Evolutionary conservation across 1,140 invertebrate genomes (phyloP).

Genomic region (Saxidomus purpurata): DNA sequence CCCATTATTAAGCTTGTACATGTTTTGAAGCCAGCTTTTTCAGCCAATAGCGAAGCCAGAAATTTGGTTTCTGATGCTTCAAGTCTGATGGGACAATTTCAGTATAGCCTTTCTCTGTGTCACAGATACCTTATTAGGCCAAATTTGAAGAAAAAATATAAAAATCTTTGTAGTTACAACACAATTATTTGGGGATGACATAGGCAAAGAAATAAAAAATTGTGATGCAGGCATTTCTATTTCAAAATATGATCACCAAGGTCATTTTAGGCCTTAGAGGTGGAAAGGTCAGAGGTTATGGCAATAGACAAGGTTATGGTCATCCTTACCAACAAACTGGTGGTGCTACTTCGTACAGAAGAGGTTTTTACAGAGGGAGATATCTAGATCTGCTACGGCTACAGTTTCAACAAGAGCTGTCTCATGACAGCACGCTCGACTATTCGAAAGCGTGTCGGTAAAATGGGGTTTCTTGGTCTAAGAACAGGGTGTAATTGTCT

Average conservation of each 20-base stretch:
- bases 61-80: slow-evolving; percentile 3
- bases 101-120: slow-evolving; percentile 33
- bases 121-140: slow-evolving; percentile 4
- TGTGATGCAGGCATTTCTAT: neutral
- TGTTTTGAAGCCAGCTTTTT: neutral
- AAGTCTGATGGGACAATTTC: slow-evolving; percentile 35
- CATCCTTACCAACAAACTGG: neutral
- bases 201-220: neutral
- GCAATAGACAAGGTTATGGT: neutral
- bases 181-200: slow-evolving; percentile 21
- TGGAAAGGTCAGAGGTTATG: neutral
- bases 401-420: too few relatives aligned
- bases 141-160: slow-evolving; percentile 33
- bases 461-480: too few relatives aligned
- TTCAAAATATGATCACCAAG: neutral
- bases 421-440: too few relatives aligned
- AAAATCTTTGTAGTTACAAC: slow-evolving; percentile 36
- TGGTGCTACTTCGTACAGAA: neutral
- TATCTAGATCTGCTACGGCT: neutral
- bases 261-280: neutral
- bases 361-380: neutral
- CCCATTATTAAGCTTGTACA: slow-evolving; percentile 14
- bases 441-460: too few relatives aligned
- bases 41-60: neutral
- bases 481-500: too few relatives aligned